Evolutionary conservation across 2,113 vertebrate genomes (phyloP).

Genomic region (Macquaria australasica): DNA sequence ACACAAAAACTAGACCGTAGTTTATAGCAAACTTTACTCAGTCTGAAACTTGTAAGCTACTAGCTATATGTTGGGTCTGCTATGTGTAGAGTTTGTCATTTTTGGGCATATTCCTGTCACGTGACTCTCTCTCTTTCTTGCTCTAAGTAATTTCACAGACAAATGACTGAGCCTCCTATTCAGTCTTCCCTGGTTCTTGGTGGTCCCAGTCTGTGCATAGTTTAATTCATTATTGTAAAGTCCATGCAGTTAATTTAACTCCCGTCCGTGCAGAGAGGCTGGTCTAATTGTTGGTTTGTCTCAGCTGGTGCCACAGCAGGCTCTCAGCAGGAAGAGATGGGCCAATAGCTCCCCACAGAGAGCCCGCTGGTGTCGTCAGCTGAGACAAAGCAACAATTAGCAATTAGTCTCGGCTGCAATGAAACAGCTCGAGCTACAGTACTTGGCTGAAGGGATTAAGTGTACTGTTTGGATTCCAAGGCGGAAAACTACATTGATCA

Average conservation of each 20-base stretch:
- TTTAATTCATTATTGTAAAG: conserved; percentile 48
- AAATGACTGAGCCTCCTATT: conserved; percentile 9
- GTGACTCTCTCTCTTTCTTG: not conserved
- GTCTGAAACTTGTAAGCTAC: not conserved
- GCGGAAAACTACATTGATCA: conserved; percentile 9
- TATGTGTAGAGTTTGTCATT: not conserved
- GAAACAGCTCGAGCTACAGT: conserved; percentile 21
- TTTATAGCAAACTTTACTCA: not conserved
- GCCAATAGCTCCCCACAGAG: conserved; percentile 41
- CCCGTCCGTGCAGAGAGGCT: not conserved
- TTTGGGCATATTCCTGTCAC: not conserved
- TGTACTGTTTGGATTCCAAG: conserved; percentile 37
- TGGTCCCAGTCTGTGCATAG: conserved; percentile 36
- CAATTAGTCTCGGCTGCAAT: conserved; percentile 36
- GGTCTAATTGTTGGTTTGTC: conserved; percentile 50
- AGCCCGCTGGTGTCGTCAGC: conserved; percentile 35
- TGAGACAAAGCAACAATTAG: conserved; percentile 52
- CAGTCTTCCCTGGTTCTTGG: not conserved
- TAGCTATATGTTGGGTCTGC: too few species aligned
- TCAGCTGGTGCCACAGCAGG: conserved; percentile 33
- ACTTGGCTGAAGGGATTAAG: conserved; percentile 27
- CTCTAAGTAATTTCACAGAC: conserved; percentile 27
- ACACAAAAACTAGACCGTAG: not conserved
- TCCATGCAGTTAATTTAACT: conserved; percentile 51
- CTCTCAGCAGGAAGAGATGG: conserved; percentile 46